These are phyloP conservation scores for Chamaea fasciata DNA, from an alignment of 2,113 vertebrate species.

Conservation along the genomic window DNA sequence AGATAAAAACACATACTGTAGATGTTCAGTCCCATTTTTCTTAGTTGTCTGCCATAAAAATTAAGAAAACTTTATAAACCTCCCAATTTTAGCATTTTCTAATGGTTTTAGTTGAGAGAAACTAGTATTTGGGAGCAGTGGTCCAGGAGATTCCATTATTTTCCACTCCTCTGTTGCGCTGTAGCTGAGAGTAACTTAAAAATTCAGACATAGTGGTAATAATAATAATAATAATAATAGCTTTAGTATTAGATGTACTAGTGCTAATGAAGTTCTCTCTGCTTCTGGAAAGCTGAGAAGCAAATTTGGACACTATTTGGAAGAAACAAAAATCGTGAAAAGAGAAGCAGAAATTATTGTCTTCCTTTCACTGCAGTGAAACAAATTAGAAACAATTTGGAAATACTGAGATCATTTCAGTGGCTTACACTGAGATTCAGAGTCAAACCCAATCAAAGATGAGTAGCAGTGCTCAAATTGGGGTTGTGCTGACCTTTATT, in stretches of 20 bases:
- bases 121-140: neutral
- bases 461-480: neutral
- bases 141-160: neutral
- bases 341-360: neutral
- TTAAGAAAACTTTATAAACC: neutral
- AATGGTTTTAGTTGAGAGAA: neutral
- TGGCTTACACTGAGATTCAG: neutral
- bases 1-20: neutral
- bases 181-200: neutral
- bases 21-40: neutral
- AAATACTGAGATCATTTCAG: constrained; percentile 1
- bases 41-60: neutral
- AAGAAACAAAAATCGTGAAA: neutral
- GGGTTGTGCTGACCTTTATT: constrained; percentile 24
- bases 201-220: neutral
- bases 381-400: neutral
- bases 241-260: neutral
- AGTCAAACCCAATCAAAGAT: neutral
- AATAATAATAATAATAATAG: neutral
- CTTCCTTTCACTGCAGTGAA: neutral
- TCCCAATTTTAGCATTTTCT: neutral
- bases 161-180: neutral
- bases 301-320: neutral
- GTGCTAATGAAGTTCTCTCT: neutral
- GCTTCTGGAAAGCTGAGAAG: neutral